Base-by-base conservation (phyloP, 2,797 vertebrate genomes). In the Parambassis ranga region DNA sequence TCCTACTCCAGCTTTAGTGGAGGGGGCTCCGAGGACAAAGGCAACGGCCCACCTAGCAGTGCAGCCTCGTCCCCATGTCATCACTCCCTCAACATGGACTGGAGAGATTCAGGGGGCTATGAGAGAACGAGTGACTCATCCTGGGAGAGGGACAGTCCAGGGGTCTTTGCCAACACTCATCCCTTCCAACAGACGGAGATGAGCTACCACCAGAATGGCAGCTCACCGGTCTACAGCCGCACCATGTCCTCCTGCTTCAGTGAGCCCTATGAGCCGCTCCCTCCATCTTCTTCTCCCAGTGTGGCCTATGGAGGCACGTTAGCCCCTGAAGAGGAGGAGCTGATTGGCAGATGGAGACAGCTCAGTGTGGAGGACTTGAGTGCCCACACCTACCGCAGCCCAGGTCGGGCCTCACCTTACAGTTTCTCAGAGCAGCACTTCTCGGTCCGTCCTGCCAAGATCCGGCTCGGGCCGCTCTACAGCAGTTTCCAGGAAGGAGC, bases 1-100 rank as follows among this genome's bases (percentile, higher is more conserved):
- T 96, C 96, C 49, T 99, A 98, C 76, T 98, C 96, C 39, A 99
- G 96, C 88, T 98, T 98, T 89, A 99, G 96, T 0, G 95, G 91
- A 23, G 95, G 90, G 22, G 95, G 94, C 0, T 97, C 96, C 0
- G 96, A 97, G 74, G 96, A 98, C 84, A 97, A 98, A 90, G 95
- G 84, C 41, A 87, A 90, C 0, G 90, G 92, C 0, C 92, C 92
- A 5, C 95, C 94, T 43, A 94, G 96, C 84, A 93, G 95, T 70
- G 93, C 93, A 0, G 91, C 96, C n/a, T 95, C 95, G 4, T 95
- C 96, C 13, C 95, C 96, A 0, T 96, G 86, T 83, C 96, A 94
- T 81, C 93, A 91, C 18, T 95, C 95, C 0, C 92, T 96, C 71
- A 98, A 97, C 89, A 94, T 96, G 93, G 93, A 93, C 24, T 94